Conservation (phyloP, 1,140 invertebrate genomes). For the Brachionus rubens region DNA sequence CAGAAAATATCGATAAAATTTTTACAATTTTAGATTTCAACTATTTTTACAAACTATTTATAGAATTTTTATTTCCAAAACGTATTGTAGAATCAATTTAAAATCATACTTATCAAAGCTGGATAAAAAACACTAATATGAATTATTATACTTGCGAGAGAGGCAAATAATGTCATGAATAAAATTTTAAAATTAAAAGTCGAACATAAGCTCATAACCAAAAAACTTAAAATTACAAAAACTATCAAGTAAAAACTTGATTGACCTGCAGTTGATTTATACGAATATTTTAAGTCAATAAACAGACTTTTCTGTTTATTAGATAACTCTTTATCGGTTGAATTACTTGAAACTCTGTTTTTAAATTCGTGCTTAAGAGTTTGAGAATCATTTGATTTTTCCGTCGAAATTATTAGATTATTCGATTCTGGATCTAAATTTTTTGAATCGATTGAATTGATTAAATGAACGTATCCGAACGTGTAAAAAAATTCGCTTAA, state of each 20-base stretch:
- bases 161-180: background rate
- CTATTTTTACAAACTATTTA: too few species aligned
- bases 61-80: too few species aligned
- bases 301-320: background rate
- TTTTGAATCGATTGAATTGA: background rate
- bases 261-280: background rate
- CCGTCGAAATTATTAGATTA: too few species aligned
- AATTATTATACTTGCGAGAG: background rate
- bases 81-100: too few species aligned
- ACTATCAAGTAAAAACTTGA: background rate
- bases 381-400: too few species aligned
- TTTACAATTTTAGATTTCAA: too few species aligned
- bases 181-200: background rate
- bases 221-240: background rate
- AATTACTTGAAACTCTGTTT: too few species aligned
- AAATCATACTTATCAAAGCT: background rate
- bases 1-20: too few species aligned
- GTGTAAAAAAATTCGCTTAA: background rate
- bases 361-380: too few species aligned
- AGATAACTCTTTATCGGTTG: too few species aligned
- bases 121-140: background rate
- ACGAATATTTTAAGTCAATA: background rate
- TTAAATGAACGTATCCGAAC: background rate
- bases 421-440: too few species aligned
- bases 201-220: background rate